These are phyloP conservation scores for Pollicipes pollicipes DNA, from an alignment of 1,140 invertebrate genomes.

Conservation along the genomic window DNA sequence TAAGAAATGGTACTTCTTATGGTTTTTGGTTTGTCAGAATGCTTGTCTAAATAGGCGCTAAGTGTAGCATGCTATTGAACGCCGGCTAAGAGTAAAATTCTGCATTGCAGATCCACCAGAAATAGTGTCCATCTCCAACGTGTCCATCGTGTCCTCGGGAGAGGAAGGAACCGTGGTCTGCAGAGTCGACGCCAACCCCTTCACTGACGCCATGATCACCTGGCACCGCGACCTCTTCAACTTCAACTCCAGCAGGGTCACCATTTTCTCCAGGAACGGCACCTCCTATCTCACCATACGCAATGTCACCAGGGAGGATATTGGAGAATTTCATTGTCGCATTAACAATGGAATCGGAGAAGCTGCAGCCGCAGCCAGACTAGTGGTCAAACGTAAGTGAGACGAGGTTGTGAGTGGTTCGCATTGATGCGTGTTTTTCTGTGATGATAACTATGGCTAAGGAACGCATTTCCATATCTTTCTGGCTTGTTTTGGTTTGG, in stretches of 20 bases:
- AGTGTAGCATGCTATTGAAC: too few relatives aligned
- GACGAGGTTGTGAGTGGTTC: too few relatives aligned
- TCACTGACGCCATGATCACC: slow-evolving; percentile 58
- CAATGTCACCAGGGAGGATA: slow-evolving; percentile 58
- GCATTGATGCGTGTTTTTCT: too few relatives aligned
- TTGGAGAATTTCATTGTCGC: slow-evolving; percentile 72
- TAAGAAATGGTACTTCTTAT: too few relatives aligned
- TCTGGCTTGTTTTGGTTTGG: too few relatives aligned
- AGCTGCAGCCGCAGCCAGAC: slow-evolving; percentile 15
- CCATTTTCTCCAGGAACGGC: slow-evolving; percentile 26
- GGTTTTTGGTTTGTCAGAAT: too few relatives aligned
- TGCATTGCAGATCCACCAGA: not conserved
- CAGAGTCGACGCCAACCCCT: slow-evolving; percentile 68
- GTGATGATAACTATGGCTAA: too few relatives aligned
- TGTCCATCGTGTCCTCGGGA: slow-evolving; percentile 24
- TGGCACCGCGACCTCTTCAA: slow-evolving; percentile 62
- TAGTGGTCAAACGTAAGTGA: not conserved
- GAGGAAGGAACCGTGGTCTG: slow-evolving; percentile 73
- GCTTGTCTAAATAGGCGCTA: too few relatives aligned
- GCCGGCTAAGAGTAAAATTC: too few relatives aligned
- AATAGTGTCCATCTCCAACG: not conserved
- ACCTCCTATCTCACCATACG: slow-evolving; percentile 63
- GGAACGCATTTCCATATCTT: too few relatives aligned
- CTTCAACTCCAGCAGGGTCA: slow-evolving; percentile 32
- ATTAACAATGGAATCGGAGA: slow-evolving; percentile 82